Percentiles rank a stretch among this genome's conserved stretches.
Conservation (phyloP, 2,113 vertebrate genomes). For the Marcusenius ussheri region DNA sequence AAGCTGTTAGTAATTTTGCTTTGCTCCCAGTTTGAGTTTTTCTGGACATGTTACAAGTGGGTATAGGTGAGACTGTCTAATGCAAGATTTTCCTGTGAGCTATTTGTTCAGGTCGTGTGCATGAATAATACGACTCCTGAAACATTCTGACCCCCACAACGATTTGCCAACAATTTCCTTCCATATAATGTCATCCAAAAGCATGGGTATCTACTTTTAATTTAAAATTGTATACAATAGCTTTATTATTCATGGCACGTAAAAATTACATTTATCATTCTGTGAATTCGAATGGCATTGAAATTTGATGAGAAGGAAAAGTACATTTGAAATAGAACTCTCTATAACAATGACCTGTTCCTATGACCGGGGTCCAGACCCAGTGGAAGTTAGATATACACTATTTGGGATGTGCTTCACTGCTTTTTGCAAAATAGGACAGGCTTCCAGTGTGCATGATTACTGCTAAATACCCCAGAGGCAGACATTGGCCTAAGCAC, state of each 20-base stretch:
- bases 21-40: not conserved
- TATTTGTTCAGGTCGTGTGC: not conserved
- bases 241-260: not conserved
- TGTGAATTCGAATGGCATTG: constrained; percentile 3
- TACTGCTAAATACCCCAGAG: not conserved
- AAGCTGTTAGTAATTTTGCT: not conserved
- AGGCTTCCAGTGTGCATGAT: not conserved
- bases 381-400: not conserved
- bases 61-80: not conserved
- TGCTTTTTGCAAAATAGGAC: not conserved
- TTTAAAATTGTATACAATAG: not conserved
- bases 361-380: not conserved
- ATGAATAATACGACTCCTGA: not conserved
- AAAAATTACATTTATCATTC: not conserved
- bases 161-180: not conserved
- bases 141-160: no score
- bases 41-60: not conserved
- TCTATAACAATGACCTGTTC: not conserved
- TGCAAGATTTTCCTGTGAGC: not conserved
- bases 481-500: not conserved
- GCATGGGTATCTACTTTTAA: not conserved
- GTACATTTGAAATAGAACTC: not conserved
- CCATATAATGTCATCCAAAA: not conserved
- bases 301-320: not conserved
- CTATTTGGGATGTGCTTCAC: not conserved